Evolutionary conservation across 2,888 invertebrate genomes (phyloP).

Genomic region (Tanypteryx hageni): DNA sequence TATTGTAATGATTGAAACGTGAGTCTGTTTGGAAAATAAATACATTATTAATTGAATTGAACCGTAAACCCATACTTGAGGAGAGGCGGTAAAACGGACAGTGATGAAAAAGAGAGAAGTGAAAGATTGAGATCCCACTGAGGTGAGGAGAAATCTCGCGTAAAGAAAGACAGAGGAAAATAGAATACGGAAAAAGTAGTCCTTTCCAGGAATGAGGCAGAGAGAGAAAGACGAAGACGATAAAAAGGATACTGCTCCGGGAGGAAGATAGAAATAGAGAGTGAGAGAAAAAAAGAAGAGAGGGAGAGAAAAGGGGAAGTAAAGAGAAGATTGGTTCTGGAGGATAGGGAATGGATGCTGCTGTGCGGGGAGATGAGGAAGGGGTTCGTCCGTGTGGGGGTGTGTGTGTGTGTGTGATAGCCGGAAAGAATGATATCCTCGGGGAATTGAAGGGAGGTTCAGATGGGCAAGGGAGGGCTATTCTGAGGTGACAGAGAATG

Average conservation of each 20-base stretch:
- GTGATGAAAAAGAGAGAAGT: neutral
- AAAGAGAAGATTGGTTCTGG: neutral
- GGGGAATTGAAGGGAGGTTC: neutral
- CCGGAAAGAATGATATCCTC: conserved; percentile 30
- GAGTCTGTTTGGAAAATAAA: too few species aligned
- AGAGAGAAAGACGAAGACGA: too few species aligned
- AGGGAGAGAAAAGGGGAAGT: neutral
- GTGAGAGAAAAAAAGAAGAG: neutral
- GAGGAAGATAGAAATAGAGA: neutral
- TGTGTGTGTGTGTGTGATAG: neutral
- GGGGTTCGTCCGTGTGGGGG: neutral
- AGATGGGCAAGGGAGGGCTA: neutral
- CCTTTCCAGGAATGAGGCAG: too few species aligned
- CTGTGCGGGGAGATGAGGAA: neutral
- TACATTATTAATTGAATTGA: too few species aligned
- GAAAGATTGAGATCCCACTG: neutral
- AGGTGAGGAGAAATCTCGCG: too few species aligned
- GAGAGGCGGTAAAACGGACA: neutral
- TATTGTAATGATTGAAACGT: too few species aligned
- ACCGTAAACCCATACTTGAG: neutral
- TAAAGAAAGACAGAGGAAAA: too few species aligned
- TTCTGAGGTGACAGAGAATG: neutral
- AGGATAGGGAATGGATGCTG: neutral
- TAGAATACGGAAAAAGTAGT: too few species aligned
- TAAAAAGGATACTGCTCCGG: neutral